These are phyloP conservation scores for Nothocercus nigrocapillus DNA, from an alignment of 2,113 vertebrate genomes.

Conservation along the genomic window DNA sequence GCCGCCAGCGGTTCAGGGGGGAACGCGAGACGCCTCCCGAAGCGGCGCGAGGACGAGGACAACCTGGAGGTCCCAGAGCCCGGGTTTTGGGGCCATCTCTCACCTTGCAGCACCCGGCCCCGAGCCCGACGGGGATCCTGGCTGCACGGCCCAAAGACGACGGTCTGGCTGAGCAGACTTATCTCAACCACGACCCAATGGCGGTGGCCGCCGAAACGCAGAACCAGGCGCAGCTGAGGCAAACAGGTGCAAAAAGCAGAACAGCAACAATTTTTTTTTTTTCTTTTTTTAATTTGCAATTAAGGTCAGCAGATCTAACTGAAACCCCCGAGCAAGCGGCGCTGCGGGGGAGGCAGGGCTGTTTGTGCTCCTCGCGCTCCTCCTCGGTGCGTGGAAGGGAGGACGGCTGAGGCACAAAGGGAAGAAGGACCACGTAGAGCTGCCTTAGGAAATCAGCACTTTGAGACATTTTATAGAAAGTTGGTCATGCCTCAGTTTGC, in stretches of 20 bases:
- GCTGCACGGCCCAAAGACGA: neutral
- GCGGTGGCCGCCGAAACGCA: neutral
- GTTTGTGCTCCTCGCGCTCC: constrained; percentile 38
- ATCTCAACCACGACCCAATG: neutral
- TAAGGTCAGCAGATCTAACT: constrained; percentile 61
- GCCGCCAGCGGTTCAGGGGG: neutral
- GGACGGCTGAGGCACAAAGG: neutral
- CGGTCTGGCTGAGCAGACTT: neutral
- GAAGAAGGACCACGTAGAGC: neutral
- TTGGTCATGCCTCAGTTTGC: neutral
- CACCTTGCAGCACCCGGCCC: neutral
- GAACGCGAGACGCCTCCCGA: fast-evolving
- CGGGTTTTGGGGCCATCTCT: fast-evolving
- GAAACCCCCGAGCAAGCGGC: constrained; percentile 45
- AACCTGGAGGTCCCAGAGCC: neutral
- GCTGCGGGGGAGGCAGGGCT: constrained; percentile 40
- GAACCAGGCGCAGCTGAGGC: neutral
- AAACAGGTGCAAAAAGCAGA: constrained; percentile 65
- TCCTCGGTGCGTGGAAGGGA: neutral
- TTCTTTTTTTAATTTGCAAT: neutral
- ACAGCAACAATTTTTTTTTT: constrained; percentile 18
- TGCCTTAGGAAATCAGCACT: neutral
- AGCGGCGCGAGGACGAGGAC: too few species aligned
- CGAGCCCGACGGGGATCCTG: fast-evolving
- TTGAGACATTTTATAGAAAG: neutral